phyloP scores from a whole-genome alignment of 2,888 invertebrate species.

The Agelastica alni region DNA sequence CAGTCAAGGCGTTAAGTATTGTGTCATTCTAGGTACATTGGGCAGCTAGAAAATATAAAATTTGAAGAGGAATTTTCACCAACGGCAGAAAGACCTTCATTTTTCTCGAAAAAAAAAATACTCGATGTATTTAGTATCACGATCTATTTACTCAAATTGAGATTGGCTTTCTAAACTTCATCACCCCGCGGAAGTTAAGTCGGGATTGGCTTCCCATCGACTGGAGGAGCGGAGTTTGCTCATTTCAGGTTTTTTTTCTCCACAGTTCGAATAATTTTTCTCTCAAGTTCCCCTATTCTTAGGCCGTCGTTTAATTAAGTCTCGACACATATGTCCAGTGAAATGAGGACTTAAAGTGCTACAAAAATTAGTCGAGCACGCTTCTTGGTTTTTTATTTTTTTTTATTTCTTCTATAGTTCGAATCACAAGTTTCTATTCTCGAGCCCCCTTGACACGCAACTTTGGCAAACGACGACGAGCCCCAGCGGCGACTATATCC shows the following conservation, averaged over 20 bases:
- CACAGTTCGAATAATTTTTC: too few species aligned
- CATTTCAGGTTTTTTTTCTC: too few species aligned
- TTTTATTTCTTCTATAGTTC: too few species aligned
- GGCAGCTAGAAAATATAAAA: conserved; percentile 3
- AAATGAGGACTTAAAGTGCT: neutral
- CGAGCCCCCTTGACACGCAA: too few species aligned
- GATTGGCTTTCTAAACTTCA: neutral
- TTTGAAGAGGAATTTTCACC: neutral
- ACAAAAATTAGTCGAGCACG: neutral
- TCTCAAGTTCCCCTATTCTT: too few species aligned
- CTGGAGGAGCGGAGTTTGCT: too few species aligned
- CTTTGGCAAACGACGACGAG: too few species aligned
- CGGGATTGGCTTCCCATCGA: neutral
- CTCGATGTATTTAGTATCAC: too few species aligned
- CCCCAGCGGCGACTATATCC: too few species aligned
- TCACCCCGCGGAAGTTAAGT: neutral
- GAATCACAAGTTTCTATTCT: too few species aligned
- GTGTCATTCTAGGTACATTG: conserved; percentile 15
- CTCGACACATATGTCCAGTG: neutral
- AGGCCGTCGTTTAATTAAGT: too few species aligned
- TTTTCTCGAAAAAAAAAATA: neutral
- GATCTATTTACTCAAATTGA: neutral
- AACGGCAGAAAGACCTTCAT: conserved; percentile 7
- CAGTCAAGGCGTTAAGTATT: conserved; percentile 19
- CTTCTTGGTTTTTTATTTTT: too few species aligned